Conservation (phyloP, 2,888 invertebrate genomes). For the Spicauda simplicius region DNA sequence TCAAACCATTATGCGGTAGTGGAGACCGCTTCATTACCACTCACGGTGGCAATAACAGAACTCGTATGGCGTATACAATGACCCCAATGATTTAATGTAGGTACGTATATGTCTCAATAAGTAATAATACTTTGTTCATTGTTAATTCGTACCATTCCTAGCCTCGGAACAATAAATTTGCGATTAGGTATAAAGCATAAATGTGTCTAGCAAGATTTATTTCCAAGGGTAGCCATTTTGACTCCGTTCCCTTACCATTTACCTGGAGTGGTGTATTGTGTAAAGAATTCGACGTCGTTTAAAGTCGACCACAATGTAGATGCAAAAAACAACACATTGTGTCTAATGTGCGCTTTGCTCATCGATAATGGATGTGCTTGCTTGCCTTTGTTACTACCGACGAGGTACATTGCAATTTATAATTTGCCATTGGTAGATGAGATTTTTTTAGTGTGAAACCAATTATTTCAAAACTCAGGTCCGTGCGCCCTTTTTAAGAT, state of each 20-base stretch:
- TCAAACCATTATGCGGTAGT: conserved; percentile 69
- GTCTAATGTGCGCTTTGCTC: conserved; percentile 72
- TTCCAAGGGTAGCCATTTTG: conserved; percentile 65
- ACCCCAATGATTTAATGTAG: conserved; percentile 66
- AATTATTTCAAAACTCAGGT: neutral
- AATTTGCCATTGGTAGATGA: conserved; percentile 1
- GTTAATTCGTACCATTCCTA: conserved; percentile 74
- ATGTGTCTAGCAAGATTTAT: conserved; percentile 74
- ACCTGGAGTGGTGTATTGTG: conserved; percentile 72
- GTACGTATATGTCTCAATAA: conserved; percentile 63
- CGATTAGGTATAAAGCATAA: conserved; percentile 78
- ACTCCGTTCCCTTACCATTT: conserved; percentile 59
- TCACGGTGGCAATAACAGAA: conserved; percentile 66
- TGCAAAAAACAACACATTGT: conserved; percentile 63
- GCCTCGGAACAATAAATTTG: conserved; percentile 80
- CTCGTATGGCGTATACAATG: conserved; percentile 62
- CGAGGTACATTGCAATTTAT: conserved; percentile 56
- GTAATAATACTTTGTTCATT: conserved; percentile 78
- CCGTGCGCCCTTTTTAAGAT: neutral
- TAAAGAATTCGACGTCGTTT: conserved; percentile 63
- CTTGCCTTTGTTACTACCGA: conserved; percentile 62
- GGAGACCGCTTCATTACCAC: conserved; percentile 79
- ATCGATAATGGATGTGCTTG: conserved; percentile 59
- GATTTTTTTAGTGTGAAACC: neutral
- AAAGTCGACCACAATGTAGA: conserved; percentile 72